A percentile compares a stretch with the other conserved stretches of the same genome.
These are phyloP conservation scores for Luscinia megarhynchos DNA, from an alignment of 2,797 vertebrate species.

Conservation along the genomic window DNA sequence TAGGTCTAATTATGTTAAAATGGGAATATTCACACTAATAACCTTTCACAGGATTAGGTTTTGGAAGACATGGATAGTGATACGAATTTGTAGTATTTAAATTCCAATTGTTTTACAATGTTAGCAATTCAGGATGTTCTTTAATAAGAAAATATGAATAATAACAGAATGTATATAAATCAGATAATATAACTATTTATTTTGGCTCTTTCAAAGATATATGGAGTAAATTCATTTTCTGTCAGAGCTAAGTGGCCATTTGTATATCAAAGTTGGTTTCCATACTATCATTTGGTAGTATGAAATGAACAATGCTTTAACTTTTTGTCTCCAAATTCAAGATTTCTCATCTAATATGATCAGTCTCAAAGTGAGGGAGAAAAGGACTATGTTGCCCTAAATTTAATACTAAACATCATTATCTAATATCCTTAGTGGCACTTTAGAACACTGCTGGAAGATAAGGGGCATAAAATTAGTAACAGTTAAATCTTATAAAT, in stretches of 20 bases:
- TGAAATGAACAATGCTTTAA: background rate
- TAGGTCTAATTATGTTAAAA: constrained; percentile 41
- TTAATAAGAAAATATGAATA: background rate
- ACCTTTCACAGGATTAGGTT: background rate
- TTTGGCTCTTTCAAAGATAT: background rate
- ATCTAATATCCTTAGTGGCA: background rate
- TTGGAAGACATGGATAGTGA: background rate
- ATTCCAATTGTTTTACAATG: background rate
- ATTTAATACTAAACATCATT: background rate
- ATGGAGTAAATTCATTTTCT: background rate
- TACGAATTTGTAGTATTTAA: background rate
- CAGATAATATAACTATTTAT: background rate
- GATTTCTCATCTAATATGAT: background rate
- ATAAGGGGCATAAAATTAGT: background rate
- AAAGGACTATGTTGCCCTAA: background rate
- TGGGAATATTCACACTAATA: background rate
- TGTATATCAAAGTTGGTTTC: background rate
- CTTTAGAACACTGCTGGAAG: background rate
- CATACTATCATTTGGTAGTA: background rate
- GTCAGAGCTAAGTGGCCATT: background rate
- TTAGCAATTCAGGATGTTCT: background rate
- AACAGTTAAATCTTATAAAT: background rate
- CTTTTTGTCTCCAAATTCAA: background rate
- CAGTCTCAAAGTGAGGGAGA: background rate
- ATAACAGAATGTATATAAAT: background rate